These are phyloP conservation scores for Dryoscopus gambensis DNA, from an alignment of 2,113 vertebrate genomes.

Conservation along the genomic window DNA sequence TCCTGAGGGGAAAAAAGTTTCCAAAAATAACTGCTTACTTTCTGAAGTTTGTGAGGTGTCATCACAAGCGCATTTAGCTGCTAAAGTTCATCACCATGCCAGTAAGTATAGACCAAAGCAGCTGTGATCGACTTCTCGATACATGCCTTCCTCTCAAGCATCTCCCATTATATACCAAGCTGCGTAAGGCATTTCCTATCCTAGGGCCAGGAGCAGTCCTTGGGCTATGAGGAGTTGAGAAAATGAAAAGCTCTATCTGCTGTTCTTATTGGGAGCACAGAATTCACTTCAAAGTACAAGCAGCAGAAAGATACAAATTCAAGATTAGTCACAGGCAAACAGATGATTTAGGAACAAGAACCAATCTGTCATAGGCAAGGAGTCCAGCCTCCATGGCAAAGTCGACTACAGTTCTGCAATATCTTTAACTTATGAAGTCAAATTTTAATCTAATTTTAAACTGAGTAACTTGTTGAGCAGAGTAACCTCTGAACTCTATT, in stretches of 20 bases:
- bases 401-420: background rate
- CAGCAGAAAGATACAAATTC: conserved; percentile 34
- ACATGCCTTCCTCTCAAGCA: background rate
- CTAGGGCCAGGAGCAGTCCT: background rate
- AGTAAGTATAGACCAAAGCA: conserved; percentile 48
- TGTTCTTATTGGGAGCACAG: background rate
- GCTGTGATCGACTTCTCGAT: background rate
- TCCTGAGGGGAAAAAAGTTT: background rate
- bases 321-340: conserved; percentile 45
- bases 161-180: background rate
- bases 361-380: background rate
- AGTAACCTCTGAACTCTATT: conserved; percentile 16
- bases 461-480: conserved; percentile 22
- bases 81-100: conserved; percentile 48
- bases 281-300: conserved; percentile 24
- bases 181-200: background rate
- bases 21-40: conserved; percentile 53
- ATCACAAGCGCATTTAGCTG: conserved; percentile 48
- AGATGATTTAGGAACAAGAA: conserved; percentile 39
- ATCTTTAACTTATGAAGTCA: background rate
- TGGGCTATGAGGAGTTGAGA: background rate
- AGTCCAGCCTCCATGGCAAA: background rate
- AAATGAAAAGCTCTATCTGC: background rate
- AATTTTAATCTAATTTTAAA: conserved; percentile 55
- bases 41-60: conserved; percentile 42